Evolutionary conservation across 2,888 invertebrate species (phyloP), one percentile per base, ranked within the genome.

Genomic region (Acronicta leporina): DNA sequence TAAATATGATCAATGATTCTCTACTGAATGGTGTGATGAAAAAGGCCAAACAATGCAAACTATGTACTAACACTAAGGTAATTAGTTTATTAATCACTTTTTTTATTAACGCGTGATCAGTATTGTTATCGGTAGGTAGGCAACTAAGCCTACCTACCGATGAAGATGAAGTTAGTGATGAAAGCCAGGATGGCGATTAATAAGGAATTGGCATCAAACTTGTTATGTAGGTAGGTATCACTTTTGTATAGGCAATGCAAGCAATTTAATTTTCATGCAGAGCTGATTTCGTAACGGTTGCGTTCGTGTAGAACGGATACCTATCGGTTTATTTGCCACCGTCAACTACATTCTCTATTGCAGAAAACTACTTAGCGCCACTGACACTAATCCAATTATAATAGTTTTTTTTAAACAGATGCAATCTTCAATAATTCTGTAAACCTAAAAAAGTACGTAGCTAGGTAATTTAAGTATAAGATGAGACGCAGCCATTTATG

Each of bases 261-360:
- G 77, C 80, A 80, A 80, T 84, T 84, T 87, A 88, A 89, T 92
- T 92, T 93, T 92, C 90, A 93, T 92, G 92, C 90, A 90, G 91
- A 90, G 87, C 82, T 90, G 92, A 92, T 93, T 93, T 93, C 91
- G 91, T 93, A 94, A 94, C 93, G 92, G 93, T 91, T 92, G 92
- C 92, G 91, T 83, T 91, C 90, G 89, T 88, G 90, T 92, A 91
- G 92, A 94, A 94, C 94, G 91, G 87, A 91, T 92, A n/a, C n/a
- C n/a, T n/a, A 91, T 92, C 88, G 89, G 89, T 89, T 89, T 87
- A 86, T 88, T 82, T 87, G 84, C 86, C 83, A 83, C 83, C 82
- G 85, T 85, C 86, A 79, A 84, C 87, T 84, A 87, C 87, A 88
- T 87, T 90, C 87, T 88, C 84, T 71, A 65, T 68, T 69, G 71